These are phyloP conservation scores for Daubentonia madagascariensis DNA, from an alignment of 2,113 vertebrate genomes.

Conservation along the genomic window DNA sequence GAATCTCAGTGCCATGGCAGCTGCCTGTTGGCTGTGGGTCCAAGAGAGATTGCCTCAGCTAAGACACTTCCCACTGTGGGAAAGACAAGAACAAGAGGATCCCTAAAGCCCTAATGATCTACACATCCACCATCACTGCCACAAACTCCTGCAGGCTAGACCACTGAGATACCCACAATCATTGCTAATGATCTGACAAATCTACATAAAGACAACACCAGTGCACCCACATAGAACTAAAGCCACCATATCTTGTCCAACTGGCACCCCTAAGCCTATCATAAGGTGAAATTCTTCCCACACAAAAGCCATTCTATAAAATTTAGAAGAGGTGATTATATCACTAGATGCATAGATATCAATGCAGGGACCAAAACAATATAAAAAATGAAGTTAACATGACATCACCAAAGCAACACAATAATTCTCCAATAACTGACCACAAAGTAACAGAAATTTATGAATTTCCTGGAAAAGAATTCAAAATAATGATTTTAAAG, in stretches of 20 bases:
- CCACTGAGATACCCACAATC: too few species aligned
- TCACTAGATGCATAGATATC: not conserved
- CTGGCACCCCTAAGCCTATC: accelerated
- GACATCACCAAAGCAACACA: not conserved
- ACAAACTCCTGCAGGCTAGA: not conserved
- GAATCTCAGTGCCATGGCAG: not conserved
- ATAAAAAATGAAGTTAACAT: too few species aligned
- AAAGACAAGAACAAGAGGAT: not conserved
- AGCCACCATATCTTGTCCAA: not conserved
- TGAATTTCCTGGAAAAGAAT: too few species aligned
- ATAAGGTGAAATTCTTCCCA: not conserved
- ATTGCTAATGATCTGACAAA: not conserved
- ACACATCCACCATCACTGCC: not conserved
- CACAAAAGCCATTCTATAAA: not conserved
- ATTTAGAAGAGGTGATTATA: not conserved
- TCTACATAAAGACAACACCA: not conserved
- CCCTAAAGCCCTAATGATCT: too few species aligned
- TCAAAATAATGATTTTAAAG: too few species aligned
- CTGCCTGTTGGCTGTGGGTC: not conserved
- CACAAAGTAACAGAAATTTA: too few species aligned
- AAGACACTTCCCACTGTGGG: not conserved
- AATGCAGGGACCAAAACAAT: not conserved
- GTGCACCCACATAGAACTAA: not conserved
- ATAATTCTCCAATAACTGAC: not conserved
- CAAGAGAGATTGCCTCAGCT: not conserved